These are phyloP conservation scores for Aleiodes leptofemur DNA, from an alignment of 2,888 invertebrate species.

Conservation along the genomic window DNA sequence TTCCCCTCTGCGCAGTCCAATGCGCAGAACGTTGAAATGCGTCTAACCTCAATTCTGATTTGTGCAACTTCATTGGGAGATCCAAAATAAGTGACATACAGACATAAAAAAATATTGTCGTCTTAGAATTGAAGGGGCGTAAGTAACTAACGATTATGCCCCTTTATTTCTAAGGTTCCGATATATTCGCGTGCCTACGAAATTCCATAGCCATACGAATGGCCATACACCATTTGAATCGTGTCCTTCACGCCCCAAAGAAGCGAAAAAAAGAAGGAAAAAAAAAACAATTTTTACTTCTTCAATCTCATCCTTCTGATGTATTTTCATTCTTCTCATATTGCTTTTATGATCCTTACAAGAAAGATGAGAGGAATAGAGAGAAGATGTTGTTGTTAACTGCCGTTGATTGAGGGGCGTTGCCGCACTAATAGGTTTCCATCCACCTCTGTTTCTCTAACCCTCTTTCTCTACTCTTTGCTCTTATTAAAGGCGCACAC, in stretches of 20 bases:
- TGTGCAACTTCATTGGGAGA: no score
- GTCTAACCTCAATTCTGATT: no score
- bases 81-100: no score
- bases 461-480: background rate
- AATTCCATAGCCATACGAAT: background rate
- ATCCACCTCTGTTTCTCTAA: conserved; percentile 49
- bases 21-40: no score
- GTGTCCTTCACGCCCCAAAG: conserved; percentile 7
- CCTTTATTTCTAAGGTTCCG: no score
- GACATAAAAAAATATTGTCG: no score
- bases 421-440: conserved; percentile 62
- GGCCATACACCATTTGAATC: background rate
- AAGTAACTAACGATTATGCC: no score
- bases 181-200: conserved; percentile 4
- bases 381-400: conserved; percentile 53
- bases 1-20: no score
- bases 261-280: background rate
- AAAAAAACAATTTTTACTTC: background rate
- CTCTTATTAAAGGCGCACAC: conserved; percentile 18
- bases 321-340: background rate
- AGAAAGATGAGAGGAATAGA: conserved; percentile 42
- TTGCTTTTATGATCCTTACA: conserved; percentile 33
- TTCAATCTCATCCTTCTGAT: background rate
- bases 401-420: conserved; percentile 65
- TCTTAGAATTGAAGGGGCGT: no score